phyloP scores from a whole-genome alignment of 2,797 vertebrate species.

The Rhinella marina region DNA sequence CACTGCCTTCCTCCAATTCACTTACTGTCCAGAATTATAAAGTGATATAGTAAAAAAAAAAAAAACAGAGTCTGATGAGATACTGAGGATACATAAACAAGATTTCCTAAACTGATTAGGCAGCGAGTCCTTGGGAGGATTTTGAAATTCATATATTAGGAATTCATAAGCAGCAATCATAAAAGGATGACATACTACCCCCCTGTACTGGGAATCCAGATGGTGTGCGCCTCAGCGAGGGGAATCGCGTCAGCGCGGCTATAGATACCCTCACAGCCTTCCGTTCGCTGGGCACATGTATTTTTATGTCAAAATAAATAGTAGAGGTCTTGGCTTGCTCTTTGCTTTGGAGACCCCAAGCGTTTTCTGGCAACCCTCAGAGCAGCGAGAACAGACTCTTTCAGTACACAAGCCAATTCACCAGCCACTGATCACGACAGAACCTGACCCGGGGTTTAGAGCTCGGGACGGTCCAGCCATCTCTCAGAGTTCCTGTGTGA shows the following conservation, averaged over 20 bases:
- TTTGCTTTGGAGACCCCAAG: constrained; percentile 48
- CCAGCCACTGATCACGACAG: constrained; percentile 5
- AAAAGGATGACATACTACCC: neutral
- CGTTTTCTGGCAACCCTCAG: constrained; percentile 22
- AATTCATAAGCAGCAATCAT: neutral
- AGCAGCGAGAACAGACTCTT: neutral
- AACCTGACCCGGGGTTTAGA: constrained; percentile 34
- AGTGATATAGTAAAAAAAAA: neutral
- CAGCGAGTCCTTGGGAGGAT: neutral
- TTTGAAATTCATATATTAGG: neutral
- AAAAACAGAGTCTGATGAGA: neutral
- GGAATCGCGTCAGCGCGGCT: constrained; percentile 37
- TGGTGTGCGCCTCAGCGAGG: neutral
- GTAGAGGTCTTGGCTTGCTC: constrained; percentile 33
- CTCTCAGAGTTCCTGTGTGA: constrained; percentile 47
- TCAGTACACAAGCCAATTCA: constrained; percentile 29
- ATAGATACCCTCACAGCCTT: constrained; percentile 28
- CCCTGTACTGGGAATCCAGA: constrained; percentile 38
- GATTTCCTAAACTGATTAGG: neutral
- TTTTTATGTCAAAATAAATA: constrained; percentile 49
- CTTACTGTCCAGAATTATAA: no score
- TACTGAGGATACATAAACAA: neutral
- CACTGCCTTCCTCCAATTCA: no score
- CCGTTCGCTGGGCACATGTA: constrained; percentile 32
- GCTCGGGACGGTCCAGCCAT: neutral